phyloP scores from a whole-genome alignment of 2,113 vertebrate genomes.

The Bujurquina vittata region DNA sequence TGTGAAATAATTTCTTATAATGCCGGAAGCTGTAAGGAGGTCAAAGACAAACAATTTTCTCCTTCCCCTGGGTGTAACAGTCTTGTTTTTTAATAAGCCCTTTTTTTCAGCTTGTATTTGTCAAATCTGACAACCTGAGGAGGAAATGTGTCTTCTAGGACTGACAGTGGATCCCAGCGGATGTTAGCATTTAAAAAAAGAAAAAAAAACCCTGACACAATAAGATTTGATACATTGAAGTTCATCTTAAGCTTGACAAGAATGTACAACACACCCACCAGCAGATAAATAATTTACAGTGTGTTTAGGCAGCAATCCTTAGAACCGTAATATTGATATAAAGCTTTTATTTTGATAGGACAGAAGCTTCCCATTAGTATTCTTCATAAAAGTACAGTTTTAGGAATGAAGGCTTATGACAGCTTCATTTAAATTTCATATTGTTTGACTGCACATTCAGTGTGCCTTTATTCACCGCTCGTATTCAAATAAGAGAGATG shows the following conservation, averaged over 20 bases:
- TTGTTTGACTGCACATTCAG: neutral
- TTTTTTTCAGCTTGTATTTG: constrained; percentile 14
- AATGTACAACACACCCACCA: neutral
- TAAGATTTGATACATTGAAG: neutral
- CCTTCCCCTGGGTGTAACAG: constrained; percentile 2
- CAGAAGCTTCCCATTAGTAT: neutral
- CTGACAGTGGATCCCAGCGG: constrained; percentile 17
- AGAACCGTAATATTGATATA: neutral
- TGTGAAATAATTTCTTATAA: constrained; percentile 8
- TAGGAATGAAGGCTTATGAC: neutral
- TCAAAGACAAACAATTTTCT: constrained; percentile 24
- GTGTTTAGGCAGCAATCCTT: neutral
- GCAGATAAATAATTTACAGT: neutral
- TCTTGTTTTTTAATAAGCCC: constrained; percentile 21
- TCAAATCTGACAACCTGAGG: constrained; percentile 30
- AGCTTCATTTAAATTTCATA: neutral
- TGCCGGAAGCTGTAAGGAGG: constrained; percentile 18
- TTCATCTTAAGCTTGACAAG: neutral
- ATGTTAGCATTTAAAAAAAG: neutral
- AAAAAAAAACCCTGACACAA: neutral
- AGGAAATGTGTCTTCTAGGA: constrained; percentile 14
- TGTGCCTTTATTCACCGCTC: neutral
- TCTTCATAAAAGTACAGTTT: neutral
- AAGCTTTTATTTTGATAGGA: neutral
- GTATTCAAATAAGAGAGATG: neutral